These are phyloP conservation scores for Vulpes ferrilata DNA, from an alignment of 2,113 vertebrate species.

Conservation along the genomic window DNA sequence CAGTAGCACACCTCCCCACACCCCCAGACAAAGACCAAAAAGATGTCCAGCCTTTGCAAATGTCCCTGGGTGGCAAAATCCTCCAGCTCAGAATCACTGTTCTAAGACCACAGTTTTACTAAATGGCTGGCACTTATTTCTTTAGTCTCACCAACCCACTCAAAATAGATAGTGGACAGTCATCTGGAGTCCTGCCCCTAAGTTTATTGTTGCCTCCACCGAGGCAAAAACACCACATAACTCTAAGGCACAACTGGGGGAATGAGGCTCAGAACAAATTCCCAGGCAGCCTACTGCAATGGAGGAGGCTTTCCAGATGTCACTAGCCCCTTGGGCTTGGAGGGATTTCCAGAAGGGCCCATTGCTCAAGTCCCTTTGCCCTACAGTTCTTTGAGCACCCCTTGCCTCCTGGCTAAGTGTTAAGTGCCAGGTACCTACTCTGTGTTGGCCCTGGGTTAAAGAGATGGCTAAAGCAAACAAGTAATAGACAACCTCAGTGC, in stretches of 20 bases:
- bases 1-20: not conserved
- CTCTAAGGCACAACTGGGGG: not conserved
- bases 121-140: not conserved
- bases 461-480: not conserved
- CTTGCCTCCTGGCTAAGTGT: not conserved
- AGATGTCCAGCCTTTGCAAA: not conserved
- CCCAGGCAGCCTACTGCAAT: not conserved
- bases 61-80: not conserved
- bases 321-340: not conserved
- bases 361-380: not conserved
- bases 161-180: conserved; percentile 12
- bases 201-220: not conserved
- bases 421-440: not conserved
- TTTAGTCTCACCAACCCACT: not conserved
- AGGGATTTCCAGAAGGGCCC: not conserved
- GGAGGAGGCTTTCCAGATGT: not conserved
- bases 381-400: not conserved
- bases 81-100: not conserved
- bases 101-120: not conserved
- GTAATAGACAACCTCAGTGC: not conserved
- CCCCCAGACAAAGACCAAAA: not conserved
- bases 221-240: not conserved
- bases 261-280: not conserved
- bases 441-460: not conserved
- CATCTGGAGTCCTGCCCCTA: conserved; percentile 15